phyloP scores from a whole-genome alignment of 2,888 invertebrate species.

The Druceiella hillmani region DNA sequence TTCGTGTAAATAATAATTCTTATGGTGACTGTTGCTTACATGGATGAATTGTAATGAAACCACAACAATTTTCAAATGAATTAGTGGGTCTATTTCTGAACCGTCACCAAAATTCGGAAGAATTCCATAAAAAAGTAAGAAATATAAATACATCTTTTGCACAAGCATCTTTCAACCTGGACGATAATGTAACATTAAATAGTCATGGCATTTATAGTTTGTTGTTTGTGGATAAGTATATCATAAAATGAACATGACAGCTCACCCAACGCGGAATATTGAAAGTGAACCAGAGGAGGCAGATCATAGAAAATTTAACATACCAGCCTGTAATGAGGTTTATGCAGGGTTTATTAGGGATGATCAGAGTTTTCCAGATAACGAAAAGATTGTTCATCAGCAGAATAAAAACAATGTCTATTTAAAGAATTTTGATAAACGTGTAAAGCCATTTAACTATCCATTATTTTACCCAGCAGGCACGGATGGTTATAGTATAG shows the following conservation, averaged over 20 bases:
- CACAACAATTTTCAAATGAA: conserved; percentile 18
- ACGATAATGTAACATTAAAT: conserved; percentile 18
- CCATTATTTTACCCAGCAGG: conserved; percentile 21
- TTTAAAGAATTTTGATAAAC: conserved; percentile 19
- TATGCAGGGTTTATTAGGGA: conserved; percentile 19
- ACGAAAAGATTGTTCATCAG: conserved; percentile 19
- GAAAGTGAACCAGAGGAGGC: conserved; percentile 17
- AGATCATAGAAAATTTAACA: conserved; percentile 15
- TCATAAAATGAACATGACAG: conserved; percentile 19
- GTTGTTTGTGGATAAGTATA: conserved; percentile 19
- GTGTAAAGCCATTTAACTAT: conserved; percentile 19
- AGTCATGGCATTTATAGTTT: conserved; percentile 19
- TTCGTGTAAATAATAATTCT: conserved; percentile 17
- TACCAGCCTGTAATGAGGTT: conserved; percentile 20
- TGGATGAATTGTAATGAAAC: conserved; percentile 18
- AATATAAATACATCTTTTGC: conserved; percentile 20
- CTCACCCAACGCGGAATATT: conserved; percentile 16
- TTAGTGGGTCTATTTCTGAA: conserved; percentile 15
- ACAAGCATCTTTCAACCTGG: conserved; percentile 18
- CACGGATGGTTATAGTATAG: conserved; percentile 19
- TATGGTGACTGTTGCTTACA: conserved; percentile 19
- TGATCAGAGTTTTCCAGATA: conserved; percentile 18
- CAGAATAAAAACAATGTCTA: conserved; percentile 15
- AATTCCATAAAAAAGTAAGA: conserved; percentile 17
- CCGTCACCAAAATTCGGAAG: conserved; percentile 15